phyloP scores from a whole-genome alignment of 2,888 invertebrate species.

The Hartigia nigra region DNA sequence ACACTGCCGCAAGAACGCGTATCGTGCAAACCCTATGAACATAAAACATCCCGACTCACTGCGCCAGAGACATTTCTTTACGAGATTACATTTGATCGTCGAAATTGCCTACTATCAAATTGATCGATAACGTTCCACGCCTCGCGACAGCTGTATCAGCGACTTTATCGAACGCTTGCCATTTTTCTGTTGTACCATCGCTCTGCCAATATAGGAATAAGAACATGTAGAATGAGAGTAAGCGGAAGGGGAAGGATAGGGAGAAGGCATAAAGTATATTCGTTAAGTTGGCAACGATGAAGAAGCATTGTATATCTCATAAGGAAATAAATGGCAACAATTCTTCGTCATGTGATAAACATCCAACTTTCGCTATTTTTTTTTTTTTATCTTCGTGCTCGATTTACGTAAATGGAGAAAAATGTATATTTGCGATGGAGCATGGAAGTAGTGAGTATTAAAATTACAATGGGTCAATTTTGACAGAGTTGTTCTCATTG shows the following conservation, averaged over 20 bases:
- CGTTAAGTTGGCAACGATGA: background rate
- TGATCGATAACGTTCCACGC: background rate
- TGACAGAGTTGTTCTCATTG: background rate
- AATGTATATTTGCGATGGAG: background rate
- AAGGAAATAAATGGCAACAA: background rate
- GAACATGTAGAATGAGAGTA: background rate
- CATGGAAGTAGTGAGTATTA: background rate
- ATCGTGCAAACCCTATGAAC: slow-evolving; percentile 2
- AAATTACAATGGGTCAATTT: background rate
- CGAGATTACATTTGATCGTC: slow-evolving; percentile 18
- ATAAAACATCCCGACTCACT: slow-evolving; percentile 5
- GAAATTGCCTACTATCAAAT: slow-evolving; percentile 17
- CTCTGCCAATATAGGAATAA: background rate
- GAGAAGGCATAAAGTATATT: background rate
- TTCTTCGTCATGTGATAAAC: background rate
- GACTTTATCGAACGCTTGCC: background rate
- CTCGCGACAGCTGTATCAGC: background rate
- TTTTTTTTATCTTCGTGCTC: background rate
- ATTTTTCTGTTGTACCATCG: background rate
- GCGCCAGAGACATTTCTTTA: slow-evolving; percentile 15
- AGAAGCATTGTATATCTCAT: background rate
- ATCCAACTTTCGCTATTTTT: background rate
- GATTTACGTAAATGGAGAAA: background rate
- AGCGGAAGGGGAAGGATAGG: background rate
- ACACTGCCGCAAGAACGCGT: slow-evolving; percentile 1